Percentiles rank a stretch among this genome's conserved stretches.
Conservation (phyloP, 2,888 invertebrate genomes). For the Mesodorylaimus sp. region DNA sequence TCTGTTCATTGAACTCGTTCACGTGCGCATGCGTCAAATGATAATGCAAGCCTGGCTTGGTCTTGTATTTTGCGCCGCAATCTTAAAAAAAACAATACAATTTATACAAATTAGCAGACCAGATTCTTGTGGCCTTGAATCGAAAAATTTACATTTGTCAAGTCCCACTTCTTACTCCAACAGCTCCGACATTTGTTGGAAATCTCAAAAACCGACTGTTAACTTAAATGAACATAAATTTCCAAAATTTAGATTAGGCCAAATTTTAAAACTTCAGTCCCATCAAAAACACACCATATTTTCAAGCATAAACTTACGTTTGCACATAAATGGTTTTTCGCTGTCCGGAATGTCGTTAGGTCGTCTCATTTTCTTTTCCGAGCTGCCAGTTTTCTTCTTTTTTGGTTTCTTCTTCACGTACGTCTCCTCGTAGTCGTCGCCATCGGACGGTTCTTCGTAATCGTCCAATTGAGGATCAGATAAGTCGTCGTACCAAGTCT, state of each 20-base stretch:
- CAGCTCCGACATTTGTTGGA: too few species aligned
- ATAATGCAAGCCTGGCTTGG: constrained; percentile 80
- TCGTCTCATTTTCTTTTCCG: not conserved
- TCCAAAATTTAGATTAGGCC: too few species aligned
- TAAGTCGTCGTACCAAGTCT: constrained; percentile 1
- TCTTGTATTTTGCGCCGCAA: constrained; percentile 89
- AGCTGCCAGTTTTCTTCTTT: not conserved
- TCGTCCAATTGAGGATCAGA: not conserved
- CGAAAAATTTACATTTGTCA: too few species aligned
- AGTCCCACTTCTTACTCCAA: too few species aligned
- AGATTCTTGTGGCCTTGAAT: too few species aligned
- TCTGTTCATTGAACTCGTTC: not conserved
- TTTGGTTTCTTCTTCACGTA: constrained; percentile 1
- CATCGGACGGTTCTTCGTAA: constrained; percentile 4
- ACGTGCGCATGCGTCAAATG: constrained; percentile 73
- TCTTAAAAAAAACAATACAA: too few species aligned
- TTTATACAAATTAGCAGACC: too few species aligned
- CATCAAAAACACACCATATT: too few species aligned
- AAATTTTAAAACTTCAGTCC: too few species aligned
- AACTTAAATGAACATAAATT: too few species aligned
- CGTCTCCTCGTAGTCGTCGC: constrained; percentile 3
- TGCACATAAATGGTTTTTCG: not conserved
- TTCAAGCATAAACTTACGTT: too few species aligned
- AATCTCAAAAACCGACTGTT: too few species aligned
- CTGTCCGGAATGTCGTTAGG: not conserved